Evolutionary conservation across 2,797 vertebrate genomes (phyloP).

Genomic region (Rhynchonycteris naso): DNA sequence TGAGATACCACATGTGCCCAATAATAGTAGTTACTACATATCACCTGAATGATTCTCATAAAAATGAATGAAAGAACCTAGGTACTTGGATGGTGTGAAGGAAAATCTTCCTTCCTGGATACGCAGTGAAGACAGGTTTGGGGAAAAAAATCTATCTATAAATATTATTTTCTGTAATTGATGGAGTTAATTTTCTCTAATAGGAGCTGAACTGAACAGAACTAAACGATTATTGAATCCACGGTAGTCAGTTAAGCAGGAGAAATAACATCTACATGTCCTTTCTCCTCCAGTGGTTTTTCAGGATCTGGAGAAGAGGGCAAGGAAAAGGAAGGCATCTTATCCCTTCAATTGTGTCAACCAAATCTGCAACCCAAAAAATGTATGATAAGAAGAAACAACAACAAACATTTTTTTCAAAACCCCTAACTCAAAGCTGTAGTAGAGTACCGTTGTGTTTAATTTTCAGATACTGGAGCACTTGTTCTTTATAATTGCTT

Average conservation of each 20-base stretch:
- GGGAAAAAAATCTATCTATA: not conserved
- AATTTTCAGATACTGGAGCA: not conserved
- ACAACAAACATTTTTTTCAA: not conserved
- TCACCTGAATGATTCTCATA: conserved; percentile 57
- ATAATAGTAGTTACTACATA: conserved; percentile 32
- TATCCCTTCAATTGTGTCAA: not conserved
- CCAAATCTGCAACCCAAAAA: not conserved
- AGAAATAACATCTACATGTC: not conserved
- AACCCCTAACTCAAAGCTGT: not conserved
- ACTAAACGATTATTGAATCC: conserved; percentile 49
- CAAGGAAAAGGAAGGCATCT: not conserved
- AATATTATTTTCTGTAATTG: conserved; percentile 72
- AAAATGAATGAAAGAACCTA: conserved; percentile 45
- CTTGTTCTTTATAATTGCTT: conserved; percentile 17
- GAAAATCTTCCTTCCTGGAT: conserved; percentile 54
- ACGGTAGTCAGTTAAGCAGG: not conserved
- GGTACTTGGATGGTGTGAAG: conserved; percentile 40
- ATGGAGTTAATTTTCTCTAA: conserved; percentile 60
- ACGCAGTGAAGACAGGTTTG: conserved; percentile 20
- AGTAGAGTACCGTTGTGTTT: not conserved
- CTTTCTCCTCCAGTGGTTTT: not conserved
- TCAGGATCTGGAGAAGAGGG: not conserved
- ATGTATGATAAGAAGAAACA: not conserved
- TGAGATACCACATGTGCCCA: conserved; percentile 55
- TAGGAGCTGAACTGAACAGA: conserved; percentile 37